A percentile compares a stretch with the other conserved stretches of the same genome.
phyloP scores from a whole-genome alignment of 2,797 vertebrate genomes.

The Silurus aristotelis region DNA sequence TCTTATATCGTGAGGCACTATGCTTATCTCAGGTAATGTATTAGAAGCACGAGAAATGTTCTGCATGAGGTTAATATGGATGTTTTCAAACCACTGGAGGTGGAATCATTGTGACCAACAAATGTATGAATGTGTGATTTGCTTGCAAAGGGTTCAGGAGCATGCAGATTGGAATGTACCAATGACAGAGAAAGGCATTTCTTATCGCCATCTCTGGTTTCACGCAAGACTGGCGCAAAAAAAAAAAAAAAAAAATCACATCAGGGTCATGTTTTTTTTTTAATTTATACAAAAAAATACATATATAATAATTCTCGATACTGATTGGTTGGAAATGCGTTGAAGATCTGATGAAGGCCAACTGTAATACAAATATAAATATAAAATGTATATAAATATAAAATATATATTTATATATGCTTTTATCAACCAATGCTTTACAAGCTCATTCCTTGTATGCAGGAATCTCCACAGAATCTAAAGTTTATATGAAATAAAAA shows the following conservation, averaged over 20 bases:
- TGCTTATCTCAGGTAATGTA: constrained; percentile 53
- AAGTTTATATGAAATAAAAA: not conserved
- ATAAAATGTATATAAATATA: no score
- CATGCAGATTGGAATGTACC: not conserved
- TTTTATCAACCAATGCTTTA: not conserved
- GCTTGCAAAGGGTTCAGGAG: not conserved
- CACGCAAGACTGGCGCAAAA: not conserved
- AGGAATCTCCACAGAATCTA: not conserved
- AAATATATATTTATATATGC: no score
- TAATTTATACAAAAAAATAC: no score
- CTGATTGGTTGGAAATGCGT: no score
- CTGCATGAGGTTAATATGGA: not conserved
- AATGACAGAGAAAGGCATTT: not conserved
- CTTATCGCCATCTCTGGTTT: not conserved
- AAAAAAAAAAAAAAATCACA: not conserved
- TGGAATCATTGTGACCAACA: no score
- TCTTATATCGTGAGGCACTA: constrained; percentile 62
- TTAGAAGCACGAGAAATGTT: not conserved
- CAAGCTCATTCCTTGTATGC: not conserved
- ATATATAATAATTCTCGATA: no score
- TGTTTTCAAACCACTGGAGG: not conserved
- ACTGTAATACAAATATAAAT: no score
- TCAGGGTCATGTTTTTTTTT: no score
- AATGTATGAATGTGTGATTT: not conserved
- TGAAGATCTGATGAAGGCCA: no score